Base-by-base conservation (phyloP, 2,113 vertebrate species). In the Neodon shergylaensis region DNA sequence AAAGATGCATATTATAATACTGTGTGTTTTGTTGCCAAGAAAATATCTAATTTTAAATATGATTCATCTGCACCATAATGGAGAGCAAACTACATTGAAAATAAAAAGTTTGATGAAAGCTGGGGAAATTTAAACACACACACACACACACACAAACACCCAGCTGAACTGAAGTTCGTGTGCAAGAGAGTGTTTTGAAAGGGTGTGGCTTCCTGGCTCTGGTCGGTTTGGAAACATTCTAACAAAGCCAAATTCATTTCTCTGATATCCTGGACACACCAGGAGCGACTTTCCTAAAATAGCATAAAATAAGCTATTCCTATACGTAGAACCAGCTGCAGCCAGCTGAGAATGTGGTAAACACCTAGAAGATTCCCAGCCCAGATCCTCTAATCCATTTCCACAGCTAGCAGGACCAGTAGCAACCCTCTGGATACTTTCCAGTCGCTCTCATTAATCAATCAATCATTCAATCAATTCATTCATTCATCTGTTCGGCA, bases 151-250 rank as follows among this genome's bases (percentile, higher is more conserved):
- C 42, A 77, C 26, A 77, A n/a, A 49, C 7, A 52, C 95, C 86
- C 63, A 74, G 81, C 90, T 4, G 79, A 87, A 39, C 24, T 19
- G 4, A n/a, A 42, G 70, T 66, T 42, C 61, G 21, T 81, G 84
- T 84, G 58, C 28, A n/a, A 44, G n/a, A 44, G n/a, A 11, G 72
- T 70, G 94, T 94, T 91, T 93, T 95, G 72, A 89, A 97, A 96
- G 96, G 97, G 91, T 96, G 96, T 93, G 86, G 94, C 36, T 98
- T 98, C 98, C 97, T 97, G 91, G 26, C 58, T 26, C 79, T 88
- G 90, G 52, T 68, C 9, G 96, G 61, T 97, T 98, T 97, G 96
- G 94, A 97, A 98, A 98, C 17, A 21, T 79, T 96, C 72, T 79
- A 79, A 97, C 96, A 96, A 95, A 96, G 97, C 88, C 91, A 84